phyloP scores from a whole-genome alignment of 2,888 invertebrate genomes.

The Drosophila merina region DNA sequence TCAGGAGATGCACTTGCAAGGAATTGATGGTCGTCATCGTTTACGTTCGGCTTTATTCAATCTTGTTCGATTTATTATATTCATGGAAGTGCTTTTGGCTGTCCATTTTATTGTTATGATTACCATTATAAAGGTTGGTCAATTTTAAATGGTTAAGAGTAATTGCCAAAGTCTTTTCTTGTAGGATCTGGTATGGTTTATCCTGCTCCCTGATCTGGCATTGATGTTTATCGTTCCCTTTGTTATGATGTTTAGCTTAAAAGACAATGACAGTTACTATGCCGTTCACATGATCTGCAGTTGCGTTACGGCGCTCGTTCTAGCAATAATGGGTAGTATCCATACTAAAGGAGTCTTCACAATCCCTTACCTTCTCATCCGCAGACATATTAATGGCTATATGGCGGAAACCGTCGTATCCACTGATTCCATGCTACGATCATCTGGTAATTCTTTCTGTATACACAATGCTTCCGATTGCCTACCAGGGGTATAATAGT shows the following conservation, averaged over 20 bases:
- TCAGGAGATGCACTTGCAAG: constrained; percentile 26
- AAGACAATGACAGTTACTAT: constrained; percentile 3
- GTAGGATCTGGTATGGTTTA: background rate
- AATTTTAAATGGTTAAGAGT: background rate
- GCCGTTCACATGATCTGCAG: constrained; percentile 25
- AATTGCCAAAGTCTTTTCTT: background rate
- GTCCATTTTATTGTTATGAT: constrained; percentile 83
- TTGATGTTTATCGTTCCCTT: constrained; percentile 30
- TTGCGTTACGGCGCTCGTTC: constrained; percentile 4
- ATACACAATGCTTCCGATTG: constrained; percentile 52
- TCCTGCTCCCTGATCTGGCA: background rate
- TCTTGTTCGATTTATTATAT: constrained; percentile 32
- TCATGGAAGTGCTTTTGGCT: constrained; percentile 85
- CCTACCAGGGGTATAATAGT: constrained; percentile 9
- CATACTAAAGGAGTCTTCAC: too few species aligned
- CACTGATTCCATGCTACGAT: constrained; percentile 36
- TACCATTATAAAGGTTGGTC: constrained; percentile 8
- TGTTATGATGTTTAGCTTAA: constrained; percentile 21
- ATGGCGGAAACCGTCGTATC: background rate
- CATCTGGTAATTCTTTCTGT: constrained; percentile 36
- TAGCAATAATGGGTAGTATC: constrained; percentile 31
- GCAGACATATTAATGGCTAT: constrained; percentile 17
- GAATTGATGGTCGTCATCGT: constrained; percentile 77
- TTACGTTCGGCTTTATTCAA: constrained; percentile 3
- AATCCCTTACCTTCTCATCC: background rate